Percentiles rank a stretch among this genome's conserved stretches.
Conservation (phyloP, 2,113 vertebrate species). For the Vidua chalybeata region DNA sequence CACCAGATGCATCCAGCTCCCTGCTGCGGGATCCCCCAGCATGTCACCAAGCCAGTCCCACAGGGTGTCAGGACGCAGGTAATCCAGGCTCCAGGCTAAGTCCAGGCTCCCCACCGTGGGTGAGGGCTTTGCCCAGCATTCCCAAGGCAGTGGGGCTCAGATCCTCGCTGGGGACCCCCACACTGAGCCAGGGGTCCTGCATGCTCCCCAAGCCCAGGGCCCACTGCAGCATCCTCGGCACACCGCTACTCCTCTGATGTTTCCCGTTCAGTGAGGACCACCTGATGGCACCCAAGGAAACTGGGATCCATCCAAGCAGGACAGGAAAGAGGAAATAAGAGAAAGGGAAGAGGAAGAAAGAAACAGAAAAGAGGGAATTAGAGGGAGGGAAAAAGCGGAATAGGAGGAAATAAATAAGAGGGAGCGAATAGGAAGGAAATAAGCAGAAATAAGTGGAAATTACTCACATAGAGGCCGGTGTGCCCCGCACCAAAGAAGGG, state of each 20-base stretch:
- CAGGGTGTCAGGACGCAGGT: rapidly evolving
- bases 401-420: neutral
- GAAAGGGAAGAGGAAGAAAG: neutral
- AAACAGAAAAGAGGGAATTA: neutral
- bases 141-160: neutral
- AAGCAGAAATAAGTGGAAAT: neutral
- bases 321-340: neutral
- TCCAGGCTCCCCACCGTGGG: rapidly evolving
- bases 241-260: neutral
- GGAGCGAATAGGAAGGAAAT: neutral
- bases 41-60: no score
- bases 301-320: neutral
- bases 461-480: slow-evolving; percentile 94
- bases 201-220: rapidly evolving
- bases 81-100: neutral
- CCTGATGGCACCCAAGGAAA: neutral
- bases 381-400: neutral
- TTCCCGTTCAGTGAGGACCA: neutral
- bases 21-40: neutral
- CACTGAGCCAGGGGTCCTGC: rapidly evolving
- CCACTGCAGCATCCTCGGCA: neutral
- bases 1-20: neutral
- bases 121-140: rapidly evolving
- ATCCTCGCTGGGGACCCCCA: rapidly evolving
- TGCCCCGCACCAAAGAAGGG: slow-evolving; percentile 95